Evolutionary conservation across 2,797 vertebrate genomes (phyloP).

Genomic region (Cyclura pinguis): DNA sequence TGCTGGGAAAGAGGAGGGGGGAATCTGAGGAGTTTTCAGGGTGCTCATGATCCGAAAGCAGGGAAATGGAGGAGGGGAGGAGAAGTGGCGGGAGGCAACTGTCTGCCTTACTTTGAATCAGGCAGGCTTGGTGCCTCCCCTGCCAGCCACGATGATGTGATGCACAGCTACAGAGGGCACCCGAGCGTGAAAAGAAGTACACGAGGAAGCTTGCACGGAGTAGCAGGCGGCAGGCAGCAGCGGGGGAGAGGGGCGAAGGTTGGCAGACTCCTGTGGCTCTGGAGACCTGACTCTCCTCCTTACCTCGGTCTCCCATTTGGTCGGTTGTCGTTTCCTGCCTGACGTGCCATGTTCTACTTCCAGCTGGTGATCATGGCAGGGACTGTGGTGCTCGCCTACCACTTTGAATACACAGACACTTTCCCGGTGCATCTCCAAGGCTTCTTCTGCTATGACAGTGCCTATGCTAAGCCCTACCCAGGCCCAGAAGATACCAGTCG

Average conservation of each 20-base stretch:
- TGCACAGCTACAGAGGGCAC: slow-evolving; percentile 6
- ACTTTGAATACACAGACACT: slow-evolving; percentile 94
- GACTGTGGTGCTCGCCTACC: slow-evolving; percentile 91
- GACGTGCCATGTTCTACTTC: slow-evolving; percentile 77
- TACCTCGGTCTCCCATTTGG: background rate
- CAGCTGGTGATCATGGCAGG: slow-evolving; percentile 93
- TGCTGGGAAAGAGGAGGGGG: background rate
- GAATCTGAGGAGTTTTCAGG: background rate
- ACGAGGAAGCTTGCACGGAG: slow-evolving; percentile 11
- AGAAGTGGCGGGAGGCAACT: background rate
- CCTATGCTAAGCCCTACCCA: slow-evolving; percentile 90
- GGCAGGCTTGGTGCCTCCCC: background rate
- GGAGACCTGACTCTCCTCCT: slow-evolving; percentile 1
- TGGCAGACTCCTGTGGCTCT: background rate
- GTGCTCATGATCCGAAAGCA: background rate
- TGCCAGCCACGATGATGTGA: background rate
- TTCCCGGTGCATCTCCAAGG: slow-evolving; percentile 92
- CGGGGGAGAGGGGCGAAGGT: background rate
- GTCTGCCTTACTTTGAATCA: slow-evolving; percentile 10
- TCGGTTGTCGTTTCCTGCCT: background rate
- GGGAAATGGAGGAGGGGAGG: too few relatives aligned
- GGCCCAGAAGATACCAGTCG: slow-evolving; percentile 91
- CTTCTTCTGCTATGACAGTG: slow-evolving; percentile 93
- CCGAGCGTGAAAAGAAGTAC: slow-evolving; percentile 20
- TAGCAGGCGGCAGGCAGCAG: background rate